These are phyloP conservation scores for Hetaerina titia DNA, from an alignment of 2,888 invertebrate genomes.

Conservation along the genomic window DNA sequence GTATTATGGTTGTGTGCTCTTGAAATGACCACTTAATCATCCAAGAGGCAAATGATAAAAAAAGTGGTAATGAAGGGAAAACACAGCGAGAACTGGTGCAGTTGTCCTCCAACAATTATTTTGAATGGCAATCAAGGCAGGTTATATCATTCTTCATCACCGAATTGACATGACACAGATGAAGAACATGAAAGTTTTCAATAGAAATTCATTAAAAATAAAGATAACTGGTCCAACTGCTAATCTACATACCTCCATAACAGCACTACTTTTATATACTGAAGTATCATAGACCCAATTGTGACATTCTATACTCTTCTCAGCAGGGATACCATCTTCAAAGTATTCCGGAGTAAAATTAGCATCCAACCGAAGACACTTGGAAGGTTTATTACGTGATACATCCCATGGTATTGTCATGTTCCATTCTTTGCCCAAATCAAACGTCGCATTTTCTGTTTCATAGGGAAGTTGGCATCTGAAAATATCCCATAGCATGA, in stretches of 20 bases:
- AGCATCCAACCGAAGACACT: slow-evolving; percentile 79
- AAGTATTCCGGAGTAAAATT: slow-evolving; percentile 75
- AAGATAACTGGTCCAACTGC: too few relatives aligned
- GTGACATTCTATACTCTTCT: slow-evolving; percentile 77
- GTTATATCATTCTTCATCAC: too few relatives aligned
- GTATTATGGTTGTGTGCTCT: too few relatives aligned
- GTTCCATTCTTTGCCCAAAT: slow-evolving; percentile 77
- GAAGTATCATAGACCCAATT: slow-evolving; percentile 82
- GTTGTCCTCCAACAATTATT: background rate
- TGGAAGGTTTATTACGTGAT: slow-evolving; percentile 77
- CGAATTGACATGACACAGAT: too few relatives aligned
- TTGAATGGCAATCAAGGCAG: too few relatives aligned
- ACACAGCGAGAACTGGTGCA: background rate
- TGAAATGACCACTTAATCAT: too few relatives aligned
- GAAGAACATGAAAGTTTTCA: too few relatives aligned
- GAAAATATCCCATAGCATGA: slow-evolving; percentile 70
- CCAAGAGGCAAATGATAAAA: background rate
- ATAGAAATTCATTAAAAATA: too few relatives aligned
- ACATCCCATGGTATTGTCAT: slow-evolving; percentile 80
- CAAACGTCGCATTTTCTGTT: slow-evolving; percentile 78
- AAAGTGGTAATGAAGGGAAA: slow-evolving; percentile 44
- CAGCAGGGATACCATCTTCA: slow-evolving; percentile 73
- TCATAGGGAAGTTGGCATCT: slow-evolving; percentile 83
- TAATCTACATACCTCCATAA: slow-evolving; percentile 80
- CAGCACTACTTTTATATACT: slow-evolving; percentile 82